Evolutionary conservation across 2,113 vertebrate species (phyloP).

Genomic region (Aphyosemion australe): DNA sequence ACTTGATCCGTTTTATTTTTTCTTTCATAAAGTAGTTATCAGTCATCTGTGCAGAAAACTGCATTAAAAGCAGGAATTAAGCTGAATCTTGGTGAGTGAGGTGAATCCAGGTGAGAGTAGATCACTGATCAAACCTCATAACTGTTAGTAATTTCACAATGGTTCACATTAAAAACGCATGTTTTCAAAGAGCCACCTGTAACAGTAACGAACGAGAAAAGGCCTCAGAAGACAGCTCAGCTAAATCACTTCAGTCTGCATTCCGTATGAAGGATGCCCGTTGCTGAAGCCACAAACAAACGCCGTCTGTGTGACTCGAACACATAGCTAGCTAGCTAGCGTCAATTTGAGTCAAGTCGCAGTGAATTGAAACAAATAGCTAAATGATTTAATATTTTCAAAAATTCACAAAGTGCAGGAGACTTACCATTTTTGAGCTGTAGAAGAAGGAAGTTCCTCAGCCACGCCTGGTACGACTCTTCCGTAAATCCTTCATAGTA

Average conservation of each 20-base stretch:
- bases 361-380: not conserved
- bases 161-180: not conserved
- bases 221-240: constrained; percentile 30
- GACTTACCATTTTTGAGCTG: constrained; percentile 78
- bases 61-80: not conserved
- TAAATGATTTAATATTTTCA: constrained; percentile 15
- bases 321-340: constrained; percentile 6
- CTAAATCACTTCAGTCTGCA: constrained; percentile 33
- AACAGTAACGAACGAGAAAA: not conserved
- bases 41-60: no score
- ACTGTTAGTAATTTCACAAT: not conserved
- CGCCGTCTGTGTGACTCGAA: not conserved
- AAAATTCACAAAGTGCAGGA: not conserved
- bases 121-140: not conserved
- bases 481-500: constrained; percentile 68
- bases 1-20: not conserved
- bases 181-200: not conserved
- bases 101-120: constrained; percentile 8
- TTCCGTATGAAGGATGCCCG: constrained; percentile 49
- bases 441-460: constrained; percentile 79
- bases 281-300: constrained; percentile 15
- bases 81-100: not conserved
- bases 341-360: not conserved
- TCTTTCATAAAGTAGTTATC: not conserved
- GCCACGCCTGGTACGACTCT: constrained; percentile 80